Conservation (phyloP, 1,140 invertebrate genomes). For the Heliconius congener region DNA sequence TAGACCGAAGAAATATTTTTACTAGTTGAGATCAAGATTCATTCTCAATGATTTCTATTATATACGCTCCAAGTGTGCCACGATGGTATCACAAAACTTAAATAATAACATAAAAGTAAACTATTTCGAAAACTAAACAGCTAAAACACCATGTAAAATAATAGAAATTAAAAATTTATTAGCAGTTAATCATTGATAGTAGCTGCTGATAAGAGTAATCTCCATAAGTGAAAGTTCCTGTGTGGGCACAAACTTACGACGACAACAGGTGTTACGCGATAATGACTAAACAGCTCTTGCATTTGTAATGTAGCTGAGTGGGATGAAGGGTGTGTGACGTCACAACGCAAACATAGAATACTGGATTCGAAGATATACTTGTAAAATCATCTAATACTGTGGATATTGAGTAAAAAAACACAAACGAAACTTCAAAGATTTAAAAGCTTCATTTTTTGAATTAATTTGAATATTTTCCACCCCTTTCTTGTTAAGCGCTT, state of each 20-base stretch:
- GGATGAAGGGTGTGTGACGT: constrained; percentile 31
- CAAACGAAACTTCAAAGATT: neutral
- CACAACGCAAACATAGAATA: neutral
- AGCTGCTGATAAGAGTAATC: constrained; percentile 14
- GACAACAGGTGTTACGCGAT: constrained; percentile 70
- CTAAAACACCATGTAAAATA: neutral
- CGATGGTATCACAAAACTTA: neutral
- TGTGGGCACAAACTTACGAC: constrained; percentile 25
- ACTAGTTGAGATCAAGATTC: too few species aligned
- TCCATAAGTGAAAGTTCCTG: neutral
- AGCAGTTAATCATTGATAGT: constrained; percentile 4
- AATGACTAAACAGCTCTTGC: constrained; percentile 72
- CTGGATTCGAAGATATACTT: neutral
- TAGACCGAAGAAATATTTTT: too few species aligned
- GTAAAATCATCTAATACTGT: neutral
- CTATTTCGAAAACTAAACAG: neutral
- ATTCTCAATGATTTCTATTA: too few species aligned
- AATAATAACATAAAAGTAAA: neutral
- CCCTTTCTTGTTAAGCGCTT: neutral
- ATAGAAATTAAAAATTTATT: neutral
- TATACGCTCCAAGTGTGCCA: too few species aligned
- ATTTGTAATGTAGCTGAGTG: constrained; percentile 68
- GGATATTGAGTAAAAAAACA: neutral
- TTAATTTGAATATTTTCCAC: constrained; percentile 1
- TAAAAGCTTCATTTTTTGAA: constrained; percentile 2